Conservation (phyloP, 2,797 vertebrate genomes). For the Diceros bicornis region DNA sequence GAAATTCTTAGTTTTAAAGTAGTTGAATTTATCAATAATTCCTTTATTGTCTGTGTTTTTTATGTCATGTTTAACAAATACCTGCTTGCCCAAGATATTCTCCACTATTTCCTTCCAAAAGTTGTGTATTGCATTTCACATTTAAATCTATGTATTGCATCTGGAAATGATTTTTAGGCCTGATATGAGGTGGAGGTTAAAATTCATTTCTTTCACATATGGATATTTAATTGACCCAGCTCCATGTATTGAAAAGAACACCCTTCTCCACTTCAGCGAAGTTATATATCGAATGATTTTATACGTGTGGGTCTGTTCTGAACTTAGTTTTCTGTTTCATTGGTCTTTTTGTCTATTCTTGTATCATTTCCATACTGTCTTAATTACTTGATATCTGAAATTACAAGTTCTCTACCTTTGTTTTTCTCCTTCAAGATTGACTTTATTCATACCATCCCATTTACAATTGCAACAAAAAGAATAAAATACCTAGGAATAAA, state of each 20-base stretch:
- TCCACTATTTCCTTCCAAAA: neutral
- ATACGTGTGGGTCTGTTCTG: neutral
- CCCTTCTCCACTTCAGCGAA: neutral
- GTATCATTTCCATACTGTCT: neutral
- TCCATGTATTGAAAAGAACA: no score
- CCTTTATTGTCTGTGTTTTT: neutral
- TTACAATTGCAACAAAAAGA: no score
- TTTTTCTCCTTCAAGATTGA: neutral
- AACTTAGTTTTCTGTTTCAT: neutral
- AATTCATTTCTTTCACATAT: no score
- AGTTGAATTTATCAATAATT: neutral
- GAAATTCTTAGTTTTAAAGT: no score
- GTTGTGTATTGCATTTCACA: neutral
- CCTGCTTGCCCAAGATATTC: neutral
- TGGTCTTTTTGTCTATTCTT: neutral
- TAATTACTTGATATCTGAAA: neutral
- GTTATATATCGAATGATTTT: neutral
- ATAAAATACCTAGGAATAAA: no score
- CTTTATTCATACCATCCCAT: neutral
- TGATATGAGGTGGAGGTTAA: neutral
- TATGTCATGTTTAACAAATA: neutral
- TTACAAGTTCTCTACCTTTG: neutral
- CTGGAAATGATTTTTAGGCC: neutral
- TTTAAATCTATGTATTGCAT: neutral
- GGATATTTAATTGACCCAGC: no score